These are phyloP conservation scores for Periophthalmus modestus DNA, from an alignment of 2,113 vertebrate species.

Conservation along the genomic window DNA sequence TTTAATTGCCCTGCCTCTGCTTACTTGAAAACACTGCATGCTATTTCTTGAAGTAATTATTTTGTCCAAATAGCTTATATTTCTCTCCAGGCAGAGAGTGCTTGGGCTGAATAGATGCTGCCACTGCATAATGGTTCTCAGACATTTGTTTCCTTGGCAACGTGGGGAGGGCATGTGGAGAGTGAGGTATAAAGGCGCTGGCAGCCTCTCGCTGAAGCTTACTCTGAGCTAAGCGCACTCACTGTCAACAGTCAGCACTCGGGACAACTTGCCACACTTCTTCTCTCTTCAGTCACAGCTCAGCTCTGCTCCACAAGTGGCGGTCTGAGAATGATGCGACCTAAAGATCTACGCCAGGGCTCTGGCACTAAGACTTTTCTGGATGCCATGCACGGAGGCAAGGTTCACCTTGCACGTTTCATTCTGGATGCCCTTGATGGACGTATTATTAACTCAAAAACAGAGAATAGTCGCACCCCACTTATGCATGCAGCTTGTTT, in stretches of 20 bases:
- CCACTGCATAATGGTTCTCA: slow-evolving; percentile 76
- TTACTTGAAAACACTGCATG: slow-evolving; percentile 50
- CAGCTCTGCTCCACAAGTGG: slow-evolving; percentile 22
- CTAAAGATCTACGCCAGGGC: slow-evolving; percentile 86
- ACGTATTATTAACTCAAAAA: slow-evolving; percentile 86
- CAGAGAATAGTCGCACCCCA: slow-evolving; percentile 84
- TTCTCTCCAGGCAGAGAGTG: slow-evolving; percentile 71
- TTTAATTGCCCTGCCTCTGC: slow-evolving; percentile 34
- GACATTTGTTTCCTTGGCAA: slow-evolving; percentile 82
- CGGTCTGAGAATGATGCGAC: slow-evolving; percentile 80
- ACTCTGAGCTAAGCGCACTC: slow-evolving; percentile 65
- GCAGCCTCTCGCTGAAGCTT: slow-evolving; percentile 68
- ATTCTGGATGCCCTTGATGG: slow-evolving; percentile 89
- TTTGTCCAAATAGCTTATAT: slow-evolving; percentile 71
- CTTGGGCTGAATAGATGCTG: slow-evolving; percentile 77
- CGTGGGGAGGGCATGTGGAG: slow-evolving; percentile 73
- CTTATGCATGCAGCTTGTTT: slow-evolving; percentile 86
- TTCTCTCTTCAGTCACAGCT: slow-evolving; percentile 28
- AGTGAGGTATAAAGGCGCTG: slow-evolving; percentile 79
- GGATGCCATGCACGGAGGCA: slow-evolving; percentile 87
- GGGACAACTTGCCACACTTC: slow-evolving; percentile 47
- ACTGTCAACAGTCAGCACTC: slow-evolving; percentile 49
- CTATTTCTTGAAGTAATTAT: slow-evolving; percentile 75
- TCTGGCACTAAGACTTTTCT: slow-evolving; percentile 88
- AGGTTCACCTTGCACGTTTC: slow-evolving; percentile 88